Evolutionary conservation across 2,888 invertebrate genomes (phyloP).

Genomic region (Ectropis crepuscularia): DNA sequence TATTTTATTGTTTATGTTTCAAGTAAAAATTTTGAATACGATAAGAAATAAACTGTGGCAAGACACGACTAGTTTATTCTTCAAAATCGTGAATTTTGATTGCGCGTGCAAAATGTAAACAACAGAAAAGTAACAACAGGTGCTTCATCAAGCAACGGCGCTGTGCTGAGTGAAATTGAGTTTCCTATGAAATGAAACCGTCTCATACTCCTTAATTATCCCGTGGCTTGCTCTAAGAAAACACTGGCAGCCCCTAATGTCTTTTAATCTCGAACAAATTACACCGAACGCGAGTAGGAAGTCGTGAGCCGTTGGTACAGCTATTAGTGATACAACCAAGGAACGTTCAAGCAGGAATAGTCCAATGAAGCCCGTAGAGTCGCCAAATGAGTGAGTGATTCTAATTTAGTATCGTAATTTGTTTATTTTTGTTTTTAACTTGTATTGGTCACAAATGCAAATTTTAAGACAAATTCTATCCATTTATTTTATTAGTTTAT

Average conservation of each 20-base stretch:
- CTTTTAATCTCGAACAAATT: constrained; percentile 44
- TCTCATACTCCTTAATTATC: constrained; percentile 27
- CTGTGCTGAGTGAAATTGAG: constrained; percentile 19
- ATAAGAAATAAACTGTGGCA: no score
- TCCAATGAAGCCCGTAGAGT: neutral
- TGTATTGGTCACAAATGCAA: no score
- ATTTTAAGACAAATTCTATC: no score
- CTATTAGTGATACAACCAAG: constrained; percentile 24
- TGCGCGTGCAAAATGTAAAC: neutral
- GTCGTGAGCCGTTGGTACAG: constrained; percentile 23
- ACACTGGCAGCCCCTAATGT: constrained; percentile 37
- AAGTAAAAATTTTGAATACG: no score
- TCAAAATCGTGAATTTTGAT: neutral
- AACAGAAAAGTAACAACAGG: constrained; percentile 9
- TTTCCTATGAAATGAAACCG: constrained; percentile 20
- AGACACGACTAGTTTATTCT: neutral
- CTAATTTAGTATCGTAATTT: no score
- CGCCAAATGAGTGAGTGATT: neutral
- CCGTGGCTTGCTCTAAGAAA: constrained; percentile 26
- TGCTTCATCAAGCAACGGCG: constrained; percentile 13
- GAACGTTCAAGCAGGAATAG: neutral
- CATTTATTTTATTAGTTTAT: no score
- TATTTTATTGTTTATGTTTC: no score
- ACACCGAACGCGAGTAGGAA: constrained; percentile 25
- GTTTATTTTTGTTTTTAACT: no score